Evolutionary conservation across 2,113 vertebrate species (phyloP).

Genomic region (Prietella phreatophila): DNA sequence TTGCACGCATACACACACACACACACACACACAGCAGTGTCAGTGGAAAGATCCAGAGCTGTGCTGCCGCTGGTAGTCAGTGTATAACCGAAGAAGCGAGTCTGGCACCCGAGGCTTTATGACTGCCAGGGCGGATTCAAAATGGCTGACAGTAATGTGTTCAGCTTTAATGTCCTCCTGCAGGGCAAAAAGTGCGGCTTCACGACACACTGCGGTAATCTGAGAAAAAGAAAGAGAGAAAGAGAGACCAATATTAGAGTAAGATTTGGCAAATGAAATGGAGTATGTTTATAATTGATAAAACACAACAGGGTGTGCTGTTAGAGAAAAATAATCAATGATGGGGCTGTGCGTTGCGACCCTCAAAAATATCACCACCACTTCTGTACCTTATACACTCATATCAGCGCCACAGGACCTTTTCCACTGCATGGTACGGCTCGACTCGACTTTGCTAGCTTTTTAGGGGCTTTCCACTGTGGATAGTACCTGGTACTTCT

Average conservation of each 20-base stretch:
- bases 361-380: background rate
- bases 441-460: too few relatives aligned
- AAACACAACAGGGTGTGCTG: background rate
- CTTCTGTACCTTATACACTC: too few relatives aligned
- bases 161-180: conserved; percentile 87
- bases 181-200: conserved; percentile 89
- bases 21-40: conserved; percentile 4
- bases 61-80: conserved; percentile 80
- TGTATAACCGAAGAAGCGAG: conserved; percentile 83
- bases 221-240: conserved; percentile 62
- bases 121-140: conserved; percentile 74
- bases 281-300: background rate
- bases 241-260: background rate
- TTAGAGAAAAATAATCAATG: background rate
- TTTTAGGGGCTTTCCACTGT: too few relatives aligned
- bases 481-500: too few relatives aligned
- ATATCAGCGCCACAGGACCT: background rate
- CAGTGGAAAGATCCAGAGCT: conserved; percentile 46
- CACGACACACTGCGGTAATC: conserved; percentile 90
- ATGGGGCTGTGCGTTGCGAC: background rate
- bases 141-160: conserved; percentile 75
- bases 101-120: conserved; percentile 87
- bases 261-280: background rate
- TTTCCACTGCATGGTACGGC: too few relatives aligned
- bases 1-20: background rate